These are phyloP conservation scores for Dryobota labecula DNA, from an alignment of 2,888 invertebrate genomes.

Conservation along the genomic window DNA sequence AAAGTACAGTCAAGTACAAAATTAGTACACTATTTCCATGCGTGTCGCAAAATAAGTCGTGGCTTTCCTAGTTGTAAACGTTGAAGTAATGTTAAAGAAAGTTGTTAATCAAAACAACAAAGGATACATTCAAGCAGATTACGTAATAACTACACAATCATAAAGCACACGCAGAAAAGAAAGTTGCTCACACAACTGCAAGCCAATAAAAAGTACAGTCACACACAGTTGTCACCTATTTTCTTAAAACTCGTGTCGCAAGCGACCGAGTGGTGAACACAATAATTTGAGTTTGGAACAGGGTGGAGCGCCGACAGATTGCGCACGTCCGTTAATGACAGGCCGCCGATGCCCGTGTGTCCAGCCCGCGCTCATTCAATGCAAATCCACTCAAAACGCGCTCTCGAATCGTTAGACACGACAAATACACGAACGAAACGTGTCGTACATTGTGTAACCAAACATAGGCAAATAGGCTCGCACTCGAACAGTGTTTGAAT, in stretches of 20 bases:
- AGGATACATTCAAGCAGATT: slow-evolving; percentile 14
- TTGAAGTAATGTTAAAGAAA: slow-evolving; percentile 11
- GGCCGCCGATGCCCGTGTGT: slow-evolving; percentile 85
- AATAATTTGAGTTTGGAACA: slow-evolving; percentile 85
- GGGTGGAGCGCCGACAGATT: slow-evolving; percentile 84
- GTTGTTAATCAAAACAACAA: slow-evolving; percentile 27
- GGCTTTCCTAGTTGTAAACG: slow-evolving; percentile 1
- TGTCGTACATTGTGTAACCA: slow-evolving; percentile 64
- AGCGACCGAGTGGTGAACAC: slow-evolving; percentile 78
- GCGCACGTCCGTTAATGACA: slow-evolving; percentile 88
- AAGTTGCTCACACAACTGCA: slow-evolving; percentile 57
- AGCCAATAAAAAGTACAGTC: slow-evolving; percentile 71
- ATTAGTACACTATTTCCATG: neutral
- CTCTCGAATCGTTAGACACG: slow-evolving; percentile 80
- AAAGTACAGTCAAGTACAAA: slow-evolving; percentile 63
- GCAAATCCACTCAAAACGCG: slow-evolving; percentile 79
- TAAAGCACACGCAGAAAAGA: slow-evolving; percentile 47
- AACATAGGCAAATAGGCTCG: slow-evolving; percentile 57
- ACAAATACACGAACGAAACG: slow-evolving; percentile 66
- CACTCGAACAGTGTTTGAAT: slow-evolving; percentile 55
- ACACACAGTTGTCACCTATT: slow-evolving; percentile 74
- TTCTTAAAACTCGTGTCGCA: slow-evolving; percentile 78
- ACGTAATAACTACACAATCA: slow-evolving; percentile 21
- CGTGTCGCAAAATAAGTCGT: neutral
- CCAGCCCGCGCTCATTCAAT: slow-evolving; percentile 89